Evolutionary conservation across 2,888 invertebrate species (phyloP), one percentile per base, ranked within the genome.

Genomic region (Orthosia gothica): DNA sequence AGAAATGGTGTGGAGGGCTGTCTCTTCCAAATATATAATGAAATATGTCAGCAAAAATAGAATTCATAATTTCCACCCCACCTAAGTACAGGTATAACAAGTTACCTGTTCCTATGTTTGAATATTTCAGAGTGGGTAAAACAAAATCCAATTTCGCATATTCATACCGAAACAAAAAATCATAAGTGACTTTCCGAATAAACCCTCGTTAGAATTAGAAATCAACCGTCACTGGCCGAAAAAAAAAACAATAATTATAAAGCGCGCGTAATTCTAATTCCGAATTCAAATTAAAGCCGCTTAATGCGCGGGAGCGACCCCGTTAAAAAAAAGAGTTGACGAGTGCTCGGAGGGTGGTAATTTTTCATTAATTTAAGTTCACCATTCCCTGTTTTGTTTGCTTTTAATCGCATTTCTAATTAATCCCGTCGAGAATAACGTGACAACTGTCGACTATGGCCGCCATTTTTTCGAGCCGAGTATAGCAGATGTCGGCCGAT

Each of bases 341-440:
- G 96, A 96, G 94, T 94, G 94, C 95, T 93, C 96, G 93, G 95
- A 96, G 96, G 96, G 96, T 96, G 96, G 96, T 96, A 96, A 96
- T 96, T 96, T 96, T 96, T 96, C 96, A 96, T 96, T 96, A 96
- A 96, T 96, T 96, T 96, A 96, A 96, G 96, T 96, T 96, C 96
- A 96, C 96, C 95, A 96, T 96, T 96, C 95, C 95, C 96, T 96
- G 96, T 96, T 96, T 96, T 96, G 96, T 96, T 96, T 96, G 96
- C 95, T 96, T 96, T 96, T 96, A 96, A 96, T 96, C 96, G 96
- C 95, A 96, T 96, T 96, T 96, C 96, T 96, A 96, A 96, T 96
- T 96, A 96, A 96, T 96, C 96, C 96, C 96, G 95, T 94, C 95
- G 96, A 96, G 96, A 96, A 96, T 96, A 96, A 96, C 96, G 96